Conservation (phyloP, 1,140 invertebrate genomes). For the Calliphora vicina region DNA sequence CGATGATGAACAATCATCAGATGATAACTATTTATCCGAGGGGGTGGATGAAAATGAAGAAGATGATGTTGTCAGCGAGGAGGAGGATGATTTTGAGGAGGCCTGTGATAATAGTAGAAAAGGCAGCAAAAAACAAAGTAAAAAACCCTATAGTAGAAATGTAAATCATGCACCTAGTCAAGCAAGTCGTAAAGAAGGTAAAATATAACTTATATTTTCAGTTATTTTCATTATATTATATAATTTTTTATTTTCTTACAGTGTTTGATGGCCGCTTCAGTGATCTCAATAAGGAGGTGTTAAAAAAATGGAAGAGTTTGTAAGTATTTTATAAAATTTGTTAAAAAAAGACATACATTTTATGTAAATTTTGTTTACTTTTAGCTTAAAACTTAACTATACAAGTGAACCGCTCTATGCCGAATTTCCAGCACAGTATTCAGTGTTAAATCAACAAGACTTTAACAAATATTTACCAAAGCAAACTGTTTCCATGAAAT, state of each 20-base stretch:
- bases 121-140: background rate
- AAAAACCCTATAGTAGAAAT: background rate
- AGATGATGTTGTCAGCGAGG: background rate
- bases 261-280: constrained; percentile 14
- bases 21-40: constrained; percentile 46
- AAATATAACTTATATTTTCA: background rate
- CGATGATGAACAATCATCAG: constrained; percentile 51
- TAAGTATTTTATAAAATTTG: constrained; percentile 20
- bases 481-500: constrained; percentile 36
- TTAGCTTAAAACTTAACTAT: constrained; percentile 28
- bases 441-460: background rate
- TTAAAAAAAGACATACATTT: too few species aligned
- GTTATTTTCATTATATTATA: background rate
- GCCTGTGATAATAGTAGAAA: background rate
- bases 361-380: too few species aligned
- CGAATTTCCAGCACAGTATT: background rate
- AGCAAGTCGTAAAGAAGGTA: background rate
- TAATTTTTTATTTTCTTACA: background rate
- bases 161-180: background rate
- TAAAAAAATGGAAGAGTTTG: constrained; percentile 36
- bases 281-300: background rate
- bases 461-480: constrained; percentile 27
- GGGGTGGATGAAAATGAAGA: constrained; percentile 43
- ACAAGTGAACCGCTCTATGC: constrained; percentile 9
- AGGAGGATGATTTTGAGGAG: background rate